These are phyloP conservation scores for Dermatophagoides farinae DNA, from an alignment of 1,140 invertebrate genomes.

Conservation along the genomic window DNA sequence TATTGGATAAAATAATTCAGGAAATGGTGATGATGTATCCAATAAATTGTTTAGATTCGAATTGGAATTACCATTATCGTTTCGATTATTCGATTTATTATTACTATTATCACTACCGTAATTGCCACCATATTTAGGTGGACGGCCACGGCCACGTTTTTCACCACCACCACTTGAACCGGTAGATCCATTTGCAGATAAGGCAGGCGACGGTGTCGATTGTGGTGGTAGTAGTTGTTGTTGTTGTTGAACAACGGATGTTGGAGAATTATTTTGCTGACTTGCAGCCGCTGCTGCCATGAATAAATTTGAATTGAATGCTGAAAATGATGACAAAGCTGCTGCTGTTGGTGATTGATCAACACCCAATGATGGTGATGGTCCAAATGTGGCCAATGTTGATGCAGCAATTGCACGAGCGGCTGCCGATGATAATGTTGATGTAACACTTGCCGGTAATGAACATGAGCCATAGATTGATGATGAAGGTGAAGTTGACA, in stretches of 20 bases:
- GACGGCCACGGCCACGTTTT: conserved; percentile 13
- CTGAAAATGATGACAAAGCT: neutral
- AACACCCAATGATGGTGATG: neutral
- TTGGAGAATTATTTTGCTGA: neutral
- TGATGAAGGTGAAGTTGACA: neutral
- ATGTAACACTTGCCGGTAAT: neutral
- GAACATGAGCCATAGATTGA: neutral
- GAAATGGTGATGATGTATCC: neutral
- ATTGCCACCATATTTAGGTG: conserved; percentile 11
- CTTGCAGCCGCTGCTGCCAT: neutral
- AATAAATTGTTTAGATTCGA: neutral
- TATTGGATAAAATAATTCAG: too few relatives aligned
- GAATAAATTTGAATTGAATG: neutral
- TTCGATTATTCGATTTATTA: too few relatives aligned
- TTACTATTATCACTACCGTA: too few relatives aligned
- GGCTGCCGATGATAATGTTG: conserved; percentile 5
- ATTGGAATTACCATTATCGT: neutral
- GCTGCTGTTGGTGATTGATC: neutral
- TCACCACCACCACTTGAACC: neutral
- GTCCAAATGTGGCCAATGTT: conserved; percentile 7
- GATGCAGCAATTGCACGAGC: conserved; percentile 14
- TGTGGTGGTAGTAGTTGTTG: neutral
- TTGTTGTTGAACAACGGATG: neutral
- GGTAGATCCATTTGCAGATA: neutral
- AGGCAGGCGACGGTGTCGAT: too few relatives aligned